Evolutionary conservation across 1,140 invertebrate species (phyloP), one percentile per base, ranked within the genome.

Genomic region (Palaemon carinicauda): DNA sequence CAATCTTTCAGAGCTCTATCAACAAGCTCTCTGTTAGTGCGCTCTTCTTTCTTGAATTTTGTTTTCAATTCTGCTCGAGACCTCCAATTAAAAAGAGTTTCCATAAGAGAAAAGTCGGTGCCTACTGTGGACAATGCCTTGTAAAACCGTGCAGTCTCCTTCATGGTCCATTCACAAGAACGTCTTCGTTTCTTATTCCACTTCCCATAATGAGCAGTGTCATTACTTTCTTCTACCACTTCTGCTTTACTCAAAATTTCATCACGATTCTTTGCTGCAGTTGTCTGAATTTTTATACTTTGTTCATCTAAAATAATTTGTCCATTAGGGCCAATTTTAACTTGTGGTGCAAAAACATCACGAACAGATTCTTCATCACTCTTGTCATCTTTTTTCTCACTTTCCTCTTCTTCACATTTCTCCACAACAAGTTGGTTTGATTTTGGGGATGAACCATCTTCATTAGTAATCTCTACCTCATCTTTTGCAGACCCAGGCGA

Each of bases 81-180:
- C 80, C 97, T 93, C 73, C 94, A 94, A 0, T 95, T 95, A 91
- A 98, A 97, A n/a, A 97, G 92, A 75, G 94, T 93, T 80, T 94
- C 92, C 96, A 98, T 98, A 19, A 98, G 90, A 0, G 95, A 94
- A 91, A 98, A 98, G 92, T 98, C 97, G 0, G 97, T 97, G 0
- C 97, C 97, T 79, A 97, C 93, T 15, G 94, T 95, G 89, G 95
- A 96, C 17, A 98, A 92, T n/a, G 96, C 96, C 90, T 94, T 94
- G 91, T 97, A 98, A 91, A 98, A 98, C 88, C 65, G 82, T 69
- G 81, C 83, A 19, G 77, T 89, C 75, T 80, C 89, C 56, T 84
- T 89, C 31, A 81, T 50, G 4, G 88, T 89, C 88, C 88, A 89
- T 17, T 88, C 86, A 33, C 53, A 75, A 3, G 88, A 80, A 41